Conservation (phyloP, 1,140 invertebrate species). For the Hylaeus volcanicus region DNA sequence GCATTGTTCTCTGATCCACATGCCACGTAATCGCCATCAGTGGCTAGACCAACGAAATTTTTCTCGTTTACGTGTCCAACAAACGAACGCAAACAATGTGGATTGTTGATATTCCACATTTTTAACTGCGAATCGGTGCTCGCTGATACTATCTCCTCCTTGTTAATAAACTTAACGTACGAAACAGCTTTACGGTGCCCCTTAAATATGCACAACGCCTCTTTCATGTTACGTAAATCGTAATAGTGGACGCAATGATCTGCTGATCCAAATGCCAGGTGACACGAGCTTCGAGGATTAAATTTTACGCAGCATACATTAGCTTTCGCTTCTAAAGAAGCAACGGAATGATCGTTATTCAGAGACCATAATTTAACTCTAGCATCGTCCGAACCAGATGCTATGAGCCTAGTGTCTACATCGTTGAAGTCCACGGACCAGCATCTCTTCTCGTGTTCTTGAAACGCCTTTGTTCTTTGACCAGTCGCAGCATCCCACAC, state of each 20-base stretch:
- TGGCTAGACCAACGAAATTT: constrained; percentile 98
- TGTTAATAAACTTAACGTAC: constrained; percentile 96
- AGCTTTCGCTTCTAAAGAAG: constrained; percentile 93
- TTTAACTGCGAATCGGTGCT: constrained; percentile 97
- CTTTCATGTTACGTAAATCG: constrained; percentile 92
- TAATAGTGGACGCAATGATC: constrained; percentile 99
- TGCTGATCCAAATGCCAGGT: constrained; percentile 96
- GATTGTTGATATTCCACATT: constrained; percentile 93
- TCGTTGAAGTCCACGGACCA: constrained; percentile 99
- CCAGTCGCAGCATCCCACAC: constrained; percentile 95
- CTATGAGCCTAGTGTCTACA: constrained; percentile 94
- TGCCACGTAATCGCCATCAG: constrained; percentile 96
- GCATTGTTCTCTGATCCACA: constrained; percentile 98
- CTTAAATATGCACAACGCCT: constrained; percentile 91
- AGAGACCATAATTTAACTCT: constrained; percentile 97
- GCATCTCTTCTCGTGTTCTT: constrained; percentile 97
- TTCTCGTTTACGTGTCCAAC: constrained; percentile 98
- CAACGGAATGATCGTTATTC: constrained; percentile 92
- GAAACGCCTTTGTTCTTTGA: constrained; percentile 87
- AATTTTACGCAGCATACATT: constrained; percentile 99
- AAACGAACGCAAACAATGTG: constrained; percentile 92
- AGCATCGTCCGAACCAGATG: constrained; percentile 96
- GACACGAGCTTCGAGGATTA: constrained; percentile 92
- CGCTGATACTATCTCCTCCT: constrained; percentile 94
- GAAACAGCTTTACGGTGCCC: constrained; percentile 97